Evolutionary conservation across 2,888 invertebrate species (phyloP).

Genomic region (Melinaea menophilus): DNA sequence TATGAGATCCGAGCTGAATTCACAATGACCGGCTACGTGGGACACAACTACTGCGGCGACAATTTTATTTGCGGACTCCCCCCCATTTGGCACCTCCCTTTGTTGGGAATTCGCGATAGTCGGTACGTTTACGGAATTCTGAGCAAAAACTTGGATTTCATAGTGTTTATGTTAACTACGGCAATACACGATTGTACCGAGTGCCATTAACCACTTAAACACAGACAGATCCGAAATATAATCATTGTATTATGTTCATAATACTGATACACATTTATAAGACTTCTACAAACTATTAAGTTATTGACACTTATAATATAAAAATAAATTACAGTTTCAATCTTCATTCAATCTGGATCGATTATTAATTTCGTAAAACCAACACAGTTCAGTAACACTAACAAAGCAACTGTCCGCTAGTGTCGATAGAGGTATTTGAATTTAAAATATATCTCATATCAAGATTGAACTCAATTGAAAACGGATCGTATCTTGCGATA

Average conservation of each 20-base stretch:
- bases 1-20: conserved; percentile 53
- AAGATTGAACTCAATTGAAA: conserved; percentile 1
- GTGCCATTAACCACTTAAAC: conserved; percentile 17
- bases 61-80: conserved; percentile 58
- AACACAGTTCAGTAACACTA: no score
- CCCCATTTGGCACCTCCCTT: conserved; percentile 51
- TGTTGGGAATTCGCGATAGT: conserved; percentile 40
- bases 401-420: conserved; percentile 16
- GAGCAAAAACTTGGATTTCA: conserved; percentile 38
- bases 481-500: background rate
- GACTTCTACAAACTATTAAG: no score
- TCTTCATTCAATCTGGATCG: no score
- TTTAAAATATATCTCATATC: conserved; percentile 2
- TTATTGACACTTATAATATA: no score
- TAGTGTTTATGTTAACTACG: conserved; percentile 32
- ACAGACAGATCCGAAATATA: background rate
- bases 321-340: no score
- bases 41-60: conserved; percentile 50
- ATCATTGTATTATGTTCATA: no score
- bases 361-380: no score
- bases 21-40: conserved; percentile 61
- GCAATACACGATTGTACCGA: conserved; percentile 31
- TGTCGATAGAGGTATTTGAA: background rate
- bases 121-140: conserved; percentile 40
- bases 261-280: no score